Conservation (phyloP, 2,113 vertebrate genomes). For the Cynoglossus semilaevis region DNA sequence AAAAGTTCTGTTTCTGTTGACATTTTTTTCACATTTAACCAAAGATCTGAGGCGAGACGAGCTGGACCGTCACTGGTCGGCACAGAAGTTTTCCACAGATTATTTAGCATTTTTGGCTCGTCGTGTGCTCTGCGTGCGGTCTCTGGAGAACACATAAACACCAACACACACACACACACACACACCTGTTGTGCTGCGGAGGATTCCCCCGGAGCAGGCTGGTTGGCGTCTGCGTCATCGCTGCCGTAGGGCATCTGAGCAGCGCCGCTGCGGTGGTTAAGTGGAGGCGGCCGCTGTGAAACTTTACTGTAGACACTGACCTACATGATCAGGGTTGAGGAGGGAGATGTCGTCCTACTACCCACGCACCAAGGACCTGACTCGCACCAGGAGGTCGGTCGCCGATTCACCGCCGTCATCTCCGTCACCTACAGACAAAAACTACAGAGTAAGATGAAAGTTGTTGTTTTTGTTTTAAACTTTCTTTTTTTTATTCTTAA, state of each 20-base stretch:
- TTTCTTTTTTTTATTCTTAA: too few relatives aligned
- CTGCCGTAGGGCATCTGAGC: conserved; percentile 44
- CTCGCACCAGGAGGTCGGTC: conserved; percentile 87
- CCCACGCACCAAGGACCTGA: conserved; percentile 88
- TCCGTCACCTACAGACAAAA: conserved; percentile 90
- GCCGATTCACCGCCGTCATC: conserved; percentile 91
- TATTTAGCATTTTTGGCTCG: too few relatives aligned
- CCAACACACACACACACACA: conserved; percentile 25
- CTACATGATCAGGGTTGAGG: conserved; percentile 24
- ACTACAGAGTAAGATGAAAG: conserved; percentile 86
- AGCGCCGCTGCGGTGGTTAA: conserved; percentile 36
- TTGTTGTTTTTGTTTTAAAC: neutral
- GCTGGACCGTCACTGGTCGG: neutral
- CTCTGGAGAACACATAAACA: conserved; percentile 44
- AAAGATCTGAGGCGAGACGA: conserved; percentile 14
- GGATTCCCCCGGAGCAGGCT: conserved; percentile 46
- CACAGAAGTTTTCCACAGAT: too few relatives aligned
- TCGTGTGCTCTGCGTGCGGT: neutral
- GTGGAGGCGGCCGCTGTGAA: conserved; percentile 27
- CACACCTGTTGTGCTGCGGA: conserved; percentile 59
- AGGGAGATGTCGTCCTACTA: conserved; percentile 88
- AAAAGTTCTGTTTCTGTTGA: conserved; percentile 49
- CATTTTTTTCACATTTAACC: conserved; percentile 23
- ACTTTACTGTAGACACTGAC: conserved; percentile 42
- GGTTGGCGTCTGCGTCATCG: conserved; percentile 54